Conservation (phyloP, 2,113 vertebrate species). For the Peromyscus californicus region DNA sequence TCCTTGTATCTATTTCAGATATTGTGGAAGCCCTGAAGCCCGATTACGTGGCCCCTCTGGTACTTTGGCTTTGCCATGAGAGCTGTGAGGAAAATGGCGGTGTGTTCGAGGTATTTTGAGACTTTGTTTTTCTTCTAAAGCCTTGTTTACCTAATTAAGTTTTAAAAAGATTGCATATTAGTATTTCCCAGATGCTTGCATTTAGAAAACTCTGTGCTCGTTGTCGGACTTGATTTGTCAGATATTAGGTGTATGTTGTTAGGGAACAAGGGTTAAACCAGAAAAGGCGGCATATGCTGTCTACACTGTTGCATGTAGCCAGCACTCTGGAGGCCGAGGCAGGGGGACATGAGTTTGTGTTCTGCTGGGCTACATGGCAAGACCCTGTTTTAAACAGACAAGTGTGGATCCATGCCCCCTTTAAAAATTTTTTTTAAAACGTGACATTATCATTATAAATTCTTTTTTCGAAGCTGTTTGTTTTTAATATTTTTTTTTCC, state of each 20-base stretch:
- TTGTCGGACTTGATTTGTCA: not conserved
- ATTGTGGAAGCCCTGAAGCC: slow-evolving; percentile 93
- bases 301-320: not conserved
- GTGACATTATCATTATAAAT: not conserved
- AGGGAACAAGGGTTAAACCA: not conserved
- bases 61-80: slow-evolving; percentile 97
- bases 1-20: slow-evolving; percentile 87
- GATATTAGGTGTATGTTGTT: not conserved
- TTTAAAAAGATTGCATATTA: slow-evolving; percentile 18
- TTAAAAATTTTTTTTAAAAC: not conserved
- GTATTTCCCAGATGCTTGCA: slow-evolving; percentile 10
- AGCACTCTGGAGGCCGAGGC: not conserved
- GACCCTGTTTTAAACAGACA: not conserved
- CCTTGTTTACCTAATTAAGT: not conserved
- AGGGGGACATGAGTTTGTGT: not conserved
- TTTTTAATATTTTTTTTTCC: not conserved
- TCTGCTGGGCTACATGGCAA: not conserved
- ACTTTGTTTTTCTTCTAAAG: not conserved
- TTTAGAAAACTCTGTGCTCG: not conserved
- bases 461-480: not conserved
- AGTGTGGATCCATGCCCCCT: not conserved
- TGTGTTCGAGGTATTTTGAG: slow-evolving; percentile 95
- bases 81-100: slow-evolving; percentile 95
- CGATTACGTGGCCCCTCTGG: slow-evolving; percentile 95
- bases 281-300: not conserved